These are phyloP conservation scores for Cremastinae sp. DNA, from an alignment of 2,888 invertebrate species.

Conservation along the genomic window DNA sequence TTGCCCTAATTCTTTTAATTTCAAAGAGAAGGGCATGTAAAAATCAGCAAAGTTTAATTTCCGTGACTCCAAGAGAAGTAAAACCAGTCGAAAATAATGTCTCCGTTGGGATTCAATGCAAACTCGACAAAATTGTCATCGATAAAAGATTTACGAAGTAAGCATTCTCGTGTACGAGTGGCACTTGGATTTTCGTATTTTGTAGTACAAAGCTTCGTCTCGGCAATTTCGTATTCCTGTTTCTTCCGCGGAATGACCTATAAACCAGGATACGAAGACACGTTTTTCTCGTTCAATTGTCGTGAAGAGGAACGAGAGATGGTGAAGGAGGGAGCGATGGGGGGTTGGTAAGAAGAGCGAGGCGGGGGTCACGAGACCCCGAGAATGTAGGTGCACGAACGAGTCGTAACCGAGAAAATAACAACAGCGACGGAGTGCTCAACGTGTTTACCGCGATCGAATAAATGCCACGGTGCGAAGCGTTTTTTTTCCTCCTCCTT, in stretches of 20 bases:
- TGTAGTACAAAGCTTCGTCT: constrained; percentile 12
- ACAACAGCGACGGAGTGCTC: constrained; percentile 47
- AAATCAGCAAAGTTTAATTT: constrained; percentile 10
- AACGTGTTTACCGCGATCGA: constrained; percentile 65
- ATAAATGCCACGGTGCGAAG: constrained; percentile 65
- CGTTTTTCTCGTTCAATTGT: constrained; percentile 43
- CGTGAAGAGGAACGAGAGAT: constrained; percentile 32
- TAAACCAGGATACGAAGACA: constrained; percentile 66
- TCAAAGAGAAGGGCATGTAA: no score
- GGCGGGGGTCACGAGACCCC: constrained; percentile 48
- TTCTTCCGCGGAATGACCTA: constrained; percentile 67
- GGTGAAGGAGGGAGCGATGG: not conserved
- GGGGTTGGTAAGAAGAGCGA: constrained; percentile 3
- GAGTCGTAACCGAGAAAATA: constrained; percentile 62
- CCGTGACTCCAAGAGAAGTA: not conserved
- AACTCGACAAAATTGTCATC: constrained; percentile 11
- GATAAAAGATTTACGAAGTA: constrained; percentile 25
- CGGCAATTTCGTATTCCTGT: constrained; percentile 35
- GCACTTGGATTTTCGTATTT: constrained; percentile 39
- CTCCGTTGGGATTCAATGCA: constrained; percentile 12
- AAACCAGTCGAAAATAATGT: constrained; percentile 21
- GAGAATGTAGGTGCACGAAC: constrained; percentile 63
- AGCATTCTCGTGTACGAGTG: constrained; percentile 14
- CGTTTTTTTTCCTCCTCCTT: constrained; percentile 52
- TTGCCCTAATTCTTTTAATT: no score